Evolutionary conservation across 2,797 vertebrate species (phyloP).

Genomic region (Novumbra hubbsi): DNA sequence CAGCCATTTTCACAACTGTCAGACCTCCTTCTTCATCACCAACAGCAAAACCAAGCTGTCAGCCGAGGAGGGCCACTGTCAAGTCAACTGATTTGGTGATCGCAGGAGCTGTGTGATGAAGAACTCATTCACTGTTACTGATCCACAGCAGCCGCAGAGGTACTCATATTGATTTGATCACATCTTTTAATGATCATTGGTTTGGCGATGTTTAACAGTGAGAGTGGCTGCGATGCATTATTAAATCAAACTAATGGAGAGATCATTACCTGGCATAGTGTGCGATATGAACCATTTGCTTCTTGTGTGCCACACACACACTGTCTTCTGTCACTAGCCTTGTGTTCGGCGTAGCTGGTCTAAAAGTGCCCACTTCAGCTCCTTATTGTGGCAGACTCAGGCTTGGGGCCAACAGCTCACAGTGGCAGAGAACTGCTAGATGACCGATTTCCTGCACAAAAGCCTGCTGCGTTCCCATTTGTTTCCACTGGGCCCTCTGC

Average conservation of each 20-base stretch:
- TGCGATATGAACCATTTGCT: not conserved
- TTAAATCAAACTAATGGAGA: constrained; percentile 1
- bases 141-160: constrained; percentile 13
- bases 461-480: constrained; percentile 7
- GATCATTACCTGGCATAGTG: constrained; percentile 1
- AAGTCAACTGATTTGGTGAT: constrained; percentile 41
- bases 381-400: constrained; percentile 54
- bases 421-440: constrained; percentile 22
- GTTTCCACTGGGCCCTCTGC: not conserved
- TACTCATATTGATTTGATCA: constrained; percentile 33
- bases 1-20: constrained; percentile 31
- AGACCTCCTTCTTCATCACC: not conserved
- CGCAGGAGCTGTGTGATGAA: constrained; percentile 10
- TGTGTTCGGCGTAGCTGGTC: constrained; percentile 56
- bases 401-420: constrained; percentile 60
- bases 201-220: constrained; percentile 16
- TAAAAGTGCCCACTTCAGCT: constrained; percentile 71
- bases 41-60: not conserved
- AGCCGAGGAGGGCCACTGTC: not conserved
- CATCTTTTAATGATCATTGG: not conserved
- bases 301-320: not conserved
- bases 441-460: not conserved
- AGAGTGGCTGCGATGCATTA: constrained; percentile 13
- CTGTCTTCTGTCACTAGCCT: constrained; percentile 62
- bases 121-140: constrained; percentile 34